phyloP scores from a whole-genome alignment of 2,113 vertebrate genomes.

The Telmatochromis brachygnathus region DNA sequence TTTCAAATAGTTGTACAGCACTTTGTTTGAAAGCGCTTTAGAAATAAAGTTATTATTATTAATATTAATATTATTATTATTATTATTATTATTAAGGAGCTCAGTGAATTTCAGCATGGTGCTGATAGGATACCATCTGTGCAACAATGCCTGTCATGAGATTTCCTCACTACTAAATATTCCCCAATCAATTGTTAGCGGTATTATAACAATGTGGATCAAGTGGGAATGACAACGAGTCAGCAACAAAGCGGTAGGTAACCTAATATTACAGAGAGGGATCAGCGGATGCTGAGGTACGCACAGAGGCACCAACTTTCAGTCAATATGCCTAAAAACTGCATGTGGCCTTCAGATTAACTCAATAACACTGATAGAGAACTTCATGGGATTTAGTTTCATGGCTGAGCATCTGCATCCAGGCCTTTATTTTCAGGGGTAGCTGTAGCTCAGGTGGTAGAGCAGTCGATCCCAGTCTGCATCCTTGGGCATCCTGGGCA shows the following conservation, averaged over 20 bases:
- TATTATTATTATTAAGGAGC: background rate
- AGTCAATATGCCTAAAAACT: background rate
- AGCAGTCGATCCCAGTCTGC: background rate
- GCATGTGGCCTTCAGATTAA: background rate
- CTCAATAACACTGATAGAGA: background rate
- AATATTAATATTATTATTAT: accelerated
- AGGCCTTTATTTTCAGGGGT: background rate
- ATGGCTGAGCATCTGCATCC: background rate
- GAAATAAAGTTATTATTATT: background rate
- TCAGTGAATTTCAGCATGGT: background rate
- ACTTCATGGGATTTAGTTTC: background rate
- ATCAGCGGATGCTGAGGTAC: background rate
- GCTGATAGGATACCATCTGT: background rate
- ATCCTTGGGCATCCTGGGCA: background rate
- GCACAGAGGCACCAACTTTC: background rate
- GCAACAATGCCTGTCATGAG: background rate
- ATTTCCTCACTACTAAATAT: background rate
- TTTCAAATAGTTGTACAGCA: background rate
- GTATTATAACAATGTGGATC: background rate
- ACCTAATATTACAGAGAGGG: background rate
- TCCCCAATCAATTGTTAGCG: background rate
- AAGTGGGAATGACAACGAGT: background rate
- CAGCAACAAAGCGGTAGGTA: background rate
- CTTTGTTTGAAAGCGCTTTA: background rate
- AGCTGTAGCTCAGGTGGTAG: background rate